These are phyloP conservation scores for Hofmannophila pseudospretella DNA, from an alignment of 2,888 invertebrate genomes.

Conservation along the genomic window DNA sequence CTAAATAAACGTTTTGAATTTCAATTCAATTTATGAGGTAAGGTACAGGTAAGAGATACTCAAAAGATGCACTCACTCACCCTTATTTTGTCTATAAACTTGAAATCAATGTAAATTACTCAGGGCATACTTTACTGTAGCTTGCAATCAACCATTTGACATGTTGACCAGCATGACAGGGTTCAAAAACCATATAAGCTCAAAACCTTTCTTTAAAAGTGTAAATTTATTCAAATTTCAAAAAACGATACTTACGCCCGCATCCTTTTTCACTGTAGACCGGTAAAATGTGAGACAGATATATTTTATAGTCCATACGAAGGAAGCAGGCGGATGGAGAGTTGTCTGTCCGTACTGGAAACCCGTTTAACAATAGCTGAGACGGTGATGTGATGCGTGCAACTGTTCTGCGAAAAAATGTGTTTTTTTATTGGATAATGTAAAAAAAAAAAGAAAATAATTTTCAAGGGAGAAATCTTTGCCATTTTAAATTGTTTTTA, in stretches of 20 bases:
- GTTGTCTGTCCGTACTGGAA: conserved; percentile 21
- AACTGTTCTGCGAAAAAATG: conserved; percentile 24
- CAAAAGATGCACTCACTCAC: no score
- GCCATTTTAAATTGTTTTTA: no score
- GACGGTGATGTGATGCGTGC: conserved; percentile 35
- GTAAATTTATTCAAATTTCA: conserved; percentile 74
- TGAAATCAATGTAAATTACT: no score
- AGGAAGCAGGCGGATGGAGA: conserved; percentile 21
- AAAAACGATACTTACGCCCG: conserved; percentile 53
- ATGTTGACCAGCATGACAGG: conserved; percentile 11
- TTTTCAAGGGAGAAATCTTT: no score
- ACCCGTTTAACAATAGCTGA: conserved; percentile 54
- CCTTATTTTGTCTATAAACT: no score
- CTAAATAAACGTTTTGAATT: no score
- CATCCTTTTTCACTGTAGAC: conserved; percentile 49
- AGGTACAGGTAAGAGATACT: no score
- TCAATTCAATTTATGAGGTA: no score
- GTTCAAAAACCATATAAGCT: conserved; percentile 54
- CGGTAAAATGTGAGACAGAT: conserved; percentile 22
- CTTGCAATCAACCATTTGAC: neutral
- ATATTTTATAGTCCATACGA: conserved; percentile 9
- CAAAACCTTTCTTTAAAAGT: conserved; percentile 59
- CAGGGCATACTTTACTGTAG: no score
- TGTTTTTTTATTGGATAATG: neutral
- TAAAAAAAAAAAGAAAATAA: no score